Percentiles rank a stretch among this genome's conserved stretches.
Conservation (phyloP, 1,140 invertebrate species). For the Myzus persicae region DNA sequence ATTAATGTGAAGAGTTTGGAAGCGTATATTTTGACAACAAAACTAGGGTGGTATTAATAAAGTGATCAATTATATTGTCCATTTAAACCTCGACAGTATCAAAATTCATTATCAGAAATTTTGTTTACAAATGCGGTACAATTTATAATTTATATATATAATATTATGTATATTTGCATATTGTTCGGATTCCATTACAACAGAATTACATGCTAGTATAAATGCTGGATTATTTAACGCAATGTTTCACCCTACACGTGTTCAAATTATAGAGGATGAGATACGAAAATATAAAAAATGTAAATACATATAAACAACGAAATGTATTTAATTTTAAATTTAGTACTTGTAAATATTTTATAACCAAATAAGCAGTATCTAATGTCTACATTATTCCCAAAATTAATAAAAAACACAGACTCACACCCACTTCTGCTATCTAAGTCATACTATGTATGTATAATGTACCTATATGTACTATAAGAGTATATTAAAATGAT, state of each 20-base stretch:
- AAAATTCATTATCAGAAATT: neutral
- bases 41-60: neutral
- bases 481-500: too few species aligned
- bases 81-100: neutral
- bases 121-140: neutral
- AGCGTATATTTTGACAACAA: neutral
- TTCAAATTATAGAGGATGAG: neutral
- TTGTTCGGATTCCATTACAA: slow-evolving; percentile 3
- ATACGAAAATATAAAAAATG: neutral
- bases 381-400: neutral
- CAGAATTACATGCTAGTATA: neutral
- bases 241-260: neutral
- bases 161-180: neutral
- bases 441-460: too few species aligned
- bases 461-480: too few species aligned
- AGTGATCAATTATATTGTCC: neutral
- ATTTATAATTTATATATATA: neutral
- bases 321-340: neutral
- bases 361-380: neutral
- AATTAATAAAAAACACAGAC: neutral
- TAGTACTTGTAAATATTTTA: neutral
- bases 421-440: neutral
- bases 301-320: neutral
- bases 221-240: neutral
- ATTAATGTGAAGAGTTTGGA: slow-evolving; percentile 34